phyloP scores from a whole-genome alignment of 2,113 vertebrate genomes.

The Lichenostomus cassidix region DNA sequence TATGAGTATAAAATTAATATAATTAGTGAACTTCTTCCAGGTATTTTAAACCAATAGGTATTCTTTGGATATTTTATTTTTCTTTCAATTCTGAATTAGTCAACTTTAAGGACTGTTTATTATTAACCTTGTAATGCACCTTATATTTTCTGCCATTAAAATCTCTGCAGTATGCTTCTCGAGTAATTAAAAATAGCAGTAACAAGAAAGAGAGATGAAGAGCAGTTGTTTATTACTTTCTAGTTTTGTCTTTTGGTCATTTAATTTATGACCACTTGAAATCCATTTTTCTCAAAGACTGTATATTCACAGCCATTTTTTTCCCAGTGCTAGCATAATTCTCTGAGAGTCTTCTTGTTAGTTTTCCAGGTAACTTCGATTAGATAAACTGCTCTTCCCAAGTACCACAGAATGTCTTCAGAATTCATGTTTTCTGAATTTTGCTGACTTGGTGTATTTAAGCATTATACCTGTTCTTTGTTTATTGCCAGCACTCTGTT shows the following conservation, averaged over 20 bases:
- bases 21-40: not conserved
- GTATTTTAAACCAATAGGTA: not conserved
- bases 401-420: not conserved
- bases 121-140: not conserved
- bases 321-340: not conserved
- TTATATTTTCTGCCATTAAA: not conserved
- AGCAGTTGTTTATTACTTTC: not conserved
- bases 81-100: not conserved
- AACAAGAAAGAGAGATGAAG: not conserved
- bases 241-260: not conserved
- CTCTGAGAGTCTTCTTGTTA: not conserved
- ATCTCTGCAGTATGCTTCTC: fast-evolving
- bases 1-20: not conserved
- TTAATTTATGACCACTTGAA: not conserved
- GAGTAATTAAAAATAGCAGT: not conserved
- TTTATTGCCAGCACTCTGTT: not conserved
- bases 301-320: not conserved
- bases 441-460: not conserved
- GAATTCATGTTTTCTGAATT: not conserved
- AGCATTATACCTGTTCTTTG: not conserved
- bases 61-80: not conserved
- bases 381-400: not conserved
- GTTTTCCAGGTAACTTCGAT: not conserved
- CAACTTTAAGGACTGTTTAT: not conserved
- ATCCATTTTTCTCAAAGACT: not conserved